Evolutionary conservation across 2,113 vertebrate species (phyloP).

Genomic region (Gambusia affinis): DNA sequence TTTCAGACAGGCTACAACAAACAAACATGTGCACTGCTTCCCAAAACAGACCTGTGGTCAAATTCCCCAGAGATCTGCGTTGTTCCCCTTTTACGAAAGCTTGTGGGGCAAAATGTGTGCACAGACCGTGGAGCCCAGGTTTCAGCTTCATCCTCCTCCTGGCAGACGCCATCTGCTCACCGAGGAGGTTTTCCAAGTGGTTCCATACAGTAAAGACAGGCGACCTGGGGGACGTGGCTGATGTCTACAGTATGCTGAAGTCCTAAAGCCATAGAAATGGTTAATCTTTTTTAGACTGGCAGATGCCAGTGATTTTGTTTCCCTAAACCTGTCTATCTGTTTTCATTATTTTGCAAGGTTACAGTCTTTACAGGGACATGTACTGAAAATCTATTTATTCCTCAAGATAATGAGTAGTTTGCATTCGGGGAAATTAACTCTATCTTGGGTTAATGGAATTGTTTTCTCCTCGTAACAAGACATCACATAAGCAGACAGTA

Average conservation of each 20-base stretch:
- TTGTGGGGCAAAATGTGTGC: constrained; percentile 44
- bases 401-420: constrained; percentile 2
- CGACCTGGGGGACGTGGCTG: constrained; percentile 49
- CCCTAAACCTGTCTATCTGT: not conserved
- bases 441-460: constrained; percentile 21
- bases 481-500: constrained; percentile 14
- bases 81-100: constrained; percentile 60
- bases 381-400: not conserved
- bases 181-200: constrained; percentile 74
- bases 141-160: constrained; percentile 69
- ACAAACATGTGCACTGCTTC: constrained; percentile 58
- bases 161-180: constrained; percentile 79
- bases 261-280: not conserved
- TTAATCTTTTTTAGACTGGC: too few species aligned
- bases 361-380: not conserved
- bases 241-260: constrained; percentile 21
- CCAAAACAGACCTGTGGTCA: constrained; percentile 56
- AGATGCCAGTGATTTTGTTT: too few species aligned
- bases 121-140: constrained; percentile 49
- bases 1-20: constrained; percentile 53
- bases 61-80: constrained; percentile 60
- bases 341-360: not conserved
- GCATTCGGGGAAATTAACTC: not conserved
- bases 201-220: constrained; percentile 57
- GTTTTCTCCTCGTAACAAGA: constrained; percentile 26